Base-by-base conservation (phyloP, 1,140 invertebrate species). In the Zophobas morio region DNA sequence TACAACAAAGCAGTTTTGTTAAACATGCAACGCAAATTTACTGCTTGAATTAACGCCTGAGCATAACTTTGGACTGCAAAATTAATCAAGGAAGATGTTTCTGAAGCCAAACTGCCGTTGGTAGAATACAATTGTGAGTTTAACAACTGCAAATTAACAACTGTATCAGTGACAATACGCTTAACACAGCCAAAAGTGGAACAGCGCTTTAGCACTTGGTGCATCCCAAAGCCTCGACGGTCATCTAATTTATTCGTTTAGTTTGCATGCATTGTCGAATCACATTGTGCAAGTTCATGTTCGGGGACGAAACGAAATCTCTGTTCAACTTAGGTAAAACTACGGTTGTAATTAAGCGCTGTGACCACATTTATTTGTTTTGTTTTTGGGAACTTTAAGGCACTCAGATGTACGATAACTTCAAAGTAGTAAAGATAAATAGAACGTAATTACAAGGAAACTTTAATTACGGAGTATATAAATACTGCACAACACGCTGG, bases 81-180 rank as follows among this genome's bases (percentile, higher is more conserved):
- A 76, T 76, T 76, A 76, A 76, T 76, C 75, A 76, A 76, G 75
- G 63, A 76, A 76, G 75, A 63, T 60, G 70, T 76, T 71, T 54
- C 63, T 8, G 66, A 76, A 76, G 63, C 54, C 57, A 76, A 76
- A 76, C 75, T 66, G 56, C 75, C 54, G 66, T 37, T 63, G 74
- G 66, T 76, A 76, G 74, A 70, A 33, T 60, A 70, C 74, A 66
- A 76, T 60, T 66, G 63, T 66, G 74, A 76, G 57, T 76, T 20
- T 76, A 71, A 76, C 75, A 71, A 76, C 63, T 76, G 70, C 70
- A 54, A 72, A 72, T 72, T 72, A 72, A 72, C 70, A 72, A 72
- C 70, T 72, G 75, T 66, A 76, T 63, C 75, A 76, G 75, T 71
- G 75, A 74, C 72, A 76, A 72, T 72, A 72, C 70, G 51, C 70